phyloP scores from a whole-genome alignment of 2,888 invertebrate genomes.

The Phyto melanocephala region DNA sequence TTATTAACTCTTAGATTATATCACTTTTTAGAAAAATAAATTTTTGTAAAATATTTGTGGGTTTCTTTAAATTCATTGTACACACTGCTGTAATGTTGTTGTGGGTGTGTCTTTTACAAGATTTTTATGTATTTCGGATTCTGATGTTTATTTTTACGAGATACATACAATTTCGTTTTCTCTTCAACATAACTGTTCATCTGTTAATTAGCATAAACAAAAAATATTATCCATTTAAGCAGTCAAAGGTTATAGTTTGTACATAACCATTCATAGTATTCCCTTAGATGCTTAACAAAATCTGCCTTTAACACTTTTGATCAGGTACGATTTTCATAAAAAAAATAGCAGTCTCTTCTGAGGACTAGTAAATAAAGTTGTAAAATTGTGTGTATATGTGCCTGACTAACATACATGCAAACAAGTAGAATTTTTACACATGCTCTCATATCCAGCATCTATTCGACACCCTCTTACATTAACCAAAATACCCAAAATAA shows the following conservation, averaged over 20 bases:
- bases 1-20: too few relatives aligned
- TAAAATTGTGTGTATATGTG: background rate
- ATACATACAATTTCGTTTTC: background rate
- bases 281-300: conserved; percentile 5
- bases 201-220: background rate
- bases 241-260: background rate
- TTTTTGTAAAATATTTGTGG: too few relatives aligned
- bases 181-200: background rate
- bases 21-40: too few relatives aligned
- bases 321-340: background rate
- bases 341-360: too few relatives aligned
- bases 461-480: conserved; percentile 37
- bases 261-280: background rate
- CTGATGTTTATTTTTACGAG: background rate
- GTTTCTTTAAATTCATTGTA: background rate
- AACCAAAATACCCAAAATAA: conserved; percentile 23
- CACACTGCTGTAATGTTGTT: background rate
- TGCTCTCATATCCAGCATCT: background rate
- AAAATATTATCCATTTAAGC: background rate
- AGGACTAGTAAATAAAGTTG: conserved; percentile 29
- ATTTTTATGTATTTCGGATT: background rate
- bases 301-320: background rate
- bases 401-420: background rate
- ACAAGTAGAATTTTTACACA: background rate
- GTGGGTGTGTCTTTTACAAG: conserved; percentile 31